Evolutionary conservation across 2,113 vertebrate species (phyloP), one percentile per base, ranked within the genome.

Genomic region (Mesoclemmys tuberculata): DNA sequence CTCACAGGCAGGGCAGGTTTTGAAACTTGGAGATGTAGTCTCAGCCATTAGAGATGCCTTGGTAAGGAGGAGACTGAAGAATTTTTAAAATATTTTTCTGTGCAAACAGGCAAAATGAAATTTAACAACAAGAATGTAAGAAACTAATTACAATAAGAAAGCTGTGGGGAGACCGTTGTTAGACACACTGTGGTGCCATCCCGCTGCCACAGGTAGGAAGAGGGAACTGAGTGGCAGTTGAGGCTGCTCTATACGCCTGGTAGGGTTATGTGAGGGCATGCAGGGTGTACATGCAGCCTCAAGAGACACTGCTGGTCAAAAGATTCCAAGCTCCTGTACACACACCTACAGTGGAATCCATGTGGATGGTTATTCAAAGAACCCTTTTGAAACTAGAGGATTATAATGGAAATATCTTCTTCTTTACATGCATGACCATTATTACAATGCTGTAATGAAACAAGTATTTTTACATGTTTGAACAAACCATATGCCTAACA

Each of bases 201-300:
- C 27, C 41, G 49, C 64, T 81, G 58, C 88, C 55, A 22, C 54
- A 7, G 31, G 31, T 64, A 31, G 31, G 8, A 31, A 3, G 31
- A 84, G 54, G n/a, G 54, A 91, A 74, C 7, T 0, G 0, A 80
- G 5, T 0, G 0, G n/a, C 8, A 80, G 29, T 29, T 55, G 44
- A 80, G 27, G 21, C 9, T 74, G 29, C 3, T 8, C 44, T n/a
- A 22, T 18, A 9, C 49, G 19, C 75, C 10, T 48, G 22, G 44
- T 89, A 51, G 10, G 83, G 11, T 8, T 84, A 29, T 27, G 56
- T 38, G 48, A 1, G 12, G 49, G 38, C 0, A 0, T 3, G 44
- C 2, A 8, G 1, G 52, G 38, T 21, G 77, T 8, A 71, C 8
- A 21, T 19, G 61, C 51, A 93, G 84, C 80, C 84, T 18, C 78